These are phyloP conservation scores for Itoplectis maculator DNA, from an alignment of 2,888 invertebrate species.

Conservation along the genomic window DNA sequence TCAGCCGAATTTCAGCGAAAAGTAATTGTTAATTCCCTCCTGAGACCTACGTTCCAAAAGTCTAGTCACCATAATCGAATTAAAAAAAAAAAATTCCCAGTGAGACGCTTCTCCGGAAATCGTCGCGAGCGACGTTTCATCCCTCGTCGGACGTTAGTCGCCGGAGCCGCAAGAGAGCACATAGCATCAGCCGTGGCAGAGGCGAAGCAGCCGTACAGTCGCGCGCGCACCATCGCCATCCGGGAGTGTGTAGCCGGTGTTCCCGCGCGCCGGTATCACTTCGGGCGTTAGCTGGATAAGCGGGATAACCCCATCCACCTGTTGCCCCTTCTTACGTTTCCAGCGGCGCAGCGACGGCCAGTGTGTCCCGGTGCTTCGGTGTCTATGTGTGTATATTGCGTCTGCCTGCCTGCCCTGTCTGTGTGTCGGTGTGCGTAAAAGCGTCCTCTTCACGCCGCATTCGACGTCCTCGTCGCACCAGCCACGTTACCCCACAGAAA, in stretches of 20 bases:
- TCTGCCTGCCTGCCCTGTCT: no score
- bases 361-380: constrained; percentile 36
- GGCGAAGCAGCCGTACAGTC: constrained; percentile 17
- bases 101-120: background rate
- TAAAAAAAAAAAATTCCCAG: background rate
- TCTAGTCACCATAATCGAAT: no score
- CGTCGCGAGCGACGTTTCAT: background rate
- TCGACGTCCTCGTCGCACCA: constrained; percentile 36
- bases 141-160: background rate
- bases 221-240: constrained; percentile 1
- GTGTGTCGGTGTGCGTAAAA: background rate
- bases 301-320: constrained; percentile 84
- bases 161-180: no score
- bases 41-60: background rate
- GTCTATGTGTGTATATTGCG: constrained; percentile 1
- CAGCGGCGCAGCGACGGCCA: constrained; percentile 54
- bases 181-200: background rate
- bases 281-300: constrained; percentile 83
- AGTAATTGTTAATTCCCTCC: no score
- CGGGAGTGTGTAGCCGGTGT: constrained; percentile 60
- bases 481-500: constrained; percentile 7
- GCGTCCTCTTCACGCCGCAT: constrained; percentile 55
- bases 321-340: constrained; percentile 83
- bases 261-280: constrained; percentile 80
- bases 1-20: no score